phyloP scores from a whole-genome alignment of 2,888 invertebrate species.

The Leptopilina myrica region DNA sequence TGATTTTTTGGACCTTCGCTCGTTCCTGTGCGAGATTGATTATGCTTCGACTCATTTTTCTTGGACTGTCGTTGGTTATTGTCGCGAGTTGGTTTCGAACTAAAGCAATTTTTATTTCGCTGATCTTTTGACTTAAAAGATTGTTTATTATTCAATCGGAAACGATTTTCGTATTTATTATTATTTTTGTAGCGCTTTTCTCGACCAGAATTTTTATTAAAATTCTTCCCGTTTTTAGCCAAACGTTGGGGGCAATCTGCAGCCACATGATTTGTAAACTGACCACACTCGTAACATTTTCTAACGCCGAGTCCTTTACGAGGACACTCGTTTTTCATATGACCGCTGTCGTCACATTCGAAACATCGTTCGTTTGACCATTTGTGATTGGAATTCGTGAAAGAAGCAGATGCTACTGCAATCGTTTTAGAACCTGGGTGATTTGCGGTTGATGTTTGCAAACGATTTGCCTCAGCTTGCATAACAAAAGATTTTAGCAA shows the following conservation, averaged over 20 bases:
- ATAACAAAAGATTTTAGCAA: constrained; percentile 42
- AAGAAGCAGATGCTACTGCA: too few relatives aligned
- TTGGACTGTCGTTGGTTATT: background rate
- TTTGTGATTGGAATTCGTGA: too few relatives aligned
- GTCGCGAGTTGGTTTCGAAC: constrained; percentile 3
- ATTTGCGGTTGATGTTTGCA: too few relatives aligned
- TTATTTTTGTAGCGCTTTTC: constrained; percentile 7
- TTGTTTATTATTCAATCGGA: background rate
- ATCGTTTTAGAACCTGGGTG: too few relatives aligned
- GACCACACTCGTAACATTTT: constrained; percentile 47
- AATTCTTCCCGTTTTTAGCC: background rate
- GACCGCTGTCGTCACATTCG: constrained; percentile 46
- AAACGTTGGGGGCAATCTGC: constrained; percentile 30
- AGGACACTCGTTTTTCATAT: constrained; percentile 49
- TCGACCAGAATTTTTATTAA: background rate
- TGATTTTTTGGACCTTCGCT: background rate
- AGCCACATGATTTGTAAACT: constrained; percentile 37
- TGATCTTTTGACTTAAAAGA: background rate
- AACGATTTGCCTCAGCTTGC: too few relatives aligned
- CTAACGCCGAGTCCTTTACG: constrained; percentile 38
- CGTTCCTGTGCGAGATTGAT: background rate
- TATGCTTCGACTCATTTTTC: background rate
- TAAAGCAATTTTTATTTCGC: background rate
- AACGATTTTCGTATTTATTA: background rate
- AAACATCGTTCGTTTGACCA: too few relatives aligned